Conservation (phyloP, 2,888 invertebrate species). For the Epiperipatus broadwayi region DNA sequence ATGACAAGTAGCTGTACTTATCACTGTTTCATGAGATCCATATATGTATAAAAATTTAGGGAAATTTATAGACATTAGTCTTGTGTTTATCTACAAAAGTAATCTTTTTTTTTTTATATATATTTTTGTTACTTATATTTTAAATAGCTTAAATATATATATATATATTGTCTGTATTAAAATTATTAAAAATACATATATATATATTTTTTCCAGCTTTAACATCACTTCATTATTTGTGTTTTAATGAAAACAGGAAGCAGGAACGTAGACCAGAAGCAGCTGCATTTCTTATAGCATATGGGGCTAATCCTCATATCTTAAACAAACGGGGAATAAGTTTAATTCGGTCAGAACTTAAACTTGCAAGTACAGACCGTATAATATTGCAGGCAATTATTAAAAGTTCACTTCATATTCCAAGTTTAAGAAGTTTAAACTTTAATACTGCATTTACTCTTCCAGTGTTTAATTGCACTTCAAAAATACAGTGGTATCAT, state of each 20-base stretch:
- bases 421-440: constrained; percentile 20
- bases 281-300: constrained; percentile 24
- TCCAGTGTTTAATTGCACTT: background rate
- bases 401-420: constrained; percentile 21
- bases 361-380: constrained; percentile 16
- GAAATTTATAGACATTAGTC: too few species aligned
- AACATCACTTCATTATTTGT: constrained; percentile 25
- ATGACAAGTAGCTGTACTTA: too few species aligned
- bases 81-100: too few species aligned
- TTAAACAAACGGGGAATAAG: constrained; percentile 21
- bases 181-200: too few species aligned
- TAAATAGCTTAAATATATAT: too few species aligned
- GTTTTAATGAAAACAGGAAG: constrained; percentile 22
- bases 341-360: constrained; percentile 23
- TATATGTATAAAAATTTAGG: too few species aligned
- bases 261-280: constrained; percentile 23
- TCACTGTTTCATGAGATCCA: too few species aligned
- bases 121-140: background rate
- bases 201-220: constrained; percentile 21
- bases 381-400: constrained; percentile 20
- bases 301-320: constrained; percentile 23
- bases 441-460: constrained; percentile 1
- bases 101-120: background rate
- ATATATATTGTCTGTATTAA: too few species aligned
- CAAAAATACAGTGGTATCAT: constrained; percentile 25